phyloP scores from a whole-genome alignment of 2,888 invertebrate genomes.

The Dione vanillae region DNA sequence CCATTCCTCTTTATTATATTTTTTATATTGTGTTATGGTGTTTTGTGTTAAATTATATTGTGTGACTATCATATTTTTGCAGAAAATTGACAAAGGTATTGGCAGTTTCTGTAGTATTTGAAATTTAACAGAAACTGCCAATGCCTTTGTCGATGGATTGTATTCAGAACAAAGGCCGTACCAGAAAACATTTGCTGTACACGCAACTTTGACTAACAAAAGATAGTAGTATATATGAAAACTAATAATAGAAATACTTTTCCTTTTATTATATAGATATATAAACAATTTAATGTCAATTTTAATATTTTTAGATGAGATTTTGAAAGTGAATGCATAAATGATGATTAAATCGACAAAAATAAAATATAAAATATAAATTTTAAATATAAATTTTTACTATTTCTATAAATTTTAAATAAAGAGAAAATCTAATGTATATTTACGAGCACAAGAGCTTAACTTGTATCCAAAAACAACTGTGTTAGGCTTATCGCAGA shows the following conservation, averaged over 20 bases:
- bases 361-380: neutral
- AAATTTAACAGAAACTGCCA: too few species aligned
- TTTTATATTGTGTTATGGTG: too few species aligned
- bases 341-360: too few species aligned
- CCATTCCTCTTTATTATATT: too few species aligned
- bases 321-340: too few species aligned
- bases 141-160: neutral
- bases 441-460: conserved; percentile 9
- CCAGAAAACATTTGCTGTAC: neutral
- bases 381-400: neutral
- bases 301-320: too few species aligned
- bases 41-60: too few species aligned
- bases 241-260: neutral
- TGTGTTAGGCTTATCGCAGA: conserved; percentile 15
- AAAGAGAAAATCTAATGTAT: neutral
- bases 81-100: too few species aligned
- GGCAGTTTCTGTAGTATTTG: too few species aligned
- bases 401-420: neutral
- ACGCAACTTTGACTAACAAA: neutral
- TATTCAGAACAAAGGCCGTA: neutral
- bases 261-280: too few species aligned
- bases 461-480: conserved; percentile 19
- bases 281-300: too few species aligned
- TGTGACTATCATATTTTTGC: too few species aligned
- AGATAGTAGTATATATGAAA: neutral